A percentile compares a stretch with the other conserved stretches of the same genome.
Evolutionary conservation across 2,113 vertebrate genomes (phyloP).

Genomic region (Chlorodrepanis virens): DNA sequence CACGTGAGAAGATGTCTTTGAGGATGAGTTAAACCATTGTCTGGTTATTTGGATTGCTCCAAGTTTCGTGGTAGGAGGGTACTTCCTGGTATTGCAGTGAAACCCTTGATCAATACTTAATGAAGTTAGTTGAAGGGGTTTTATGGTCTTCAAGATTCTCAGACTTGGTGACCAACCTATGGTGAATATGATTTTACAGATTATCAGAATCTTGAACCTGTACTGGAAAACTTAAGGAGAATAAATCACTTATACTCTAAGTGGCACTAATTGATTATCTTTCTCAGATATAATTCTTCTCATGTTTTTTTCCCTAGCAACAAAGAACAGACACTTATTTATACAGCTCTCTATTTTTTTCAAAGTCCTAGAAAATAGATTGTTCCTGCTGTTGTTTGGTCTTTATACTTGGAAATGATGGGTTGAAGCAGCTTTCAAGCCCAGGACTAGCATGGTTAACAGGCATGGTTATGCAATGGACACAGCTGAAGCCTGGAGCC

Average conservation of each 20-base stretch:
- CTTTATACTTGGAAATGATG: neutral
- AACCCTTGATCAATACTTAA: neutral
- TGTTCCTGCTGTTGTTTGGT: neutral
- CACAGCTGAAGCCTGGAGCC: neutral
- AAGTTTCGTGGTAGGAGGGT: neutral
- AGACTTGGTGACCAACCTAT: neutral
- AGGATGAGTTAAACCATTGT: neutral
- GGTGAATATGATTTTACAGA: neutral
- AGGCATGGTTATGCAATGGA: neutral
- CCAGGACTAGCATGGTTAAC: neutral
- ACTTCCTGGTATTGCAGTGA: neutral
- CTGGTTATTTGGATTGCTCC: neutral
- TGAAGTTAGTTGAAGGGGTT: neutral
- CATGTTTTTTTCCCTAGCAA: fast-evolving
- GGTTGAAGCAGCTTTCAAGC: neutral
- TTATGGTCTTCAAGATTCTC: neutral
- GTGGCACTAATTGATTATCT: neutral
- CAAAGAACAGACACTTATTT: neutral
- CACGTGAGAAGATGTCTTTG: neutral
- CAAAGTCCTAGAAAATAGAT: neutral
- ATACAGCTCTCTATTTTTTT: neutral
- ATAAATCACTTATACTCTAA: neutral
- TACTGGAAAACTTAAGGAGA: neutral
- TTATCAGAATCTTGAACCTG: neutral
- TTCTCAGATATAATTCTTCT: neutral